Evolutionary conservation across 1,140 invertebrate genomes (phyloP).

Genomic region (Cepaea nemoralis): DNA sequence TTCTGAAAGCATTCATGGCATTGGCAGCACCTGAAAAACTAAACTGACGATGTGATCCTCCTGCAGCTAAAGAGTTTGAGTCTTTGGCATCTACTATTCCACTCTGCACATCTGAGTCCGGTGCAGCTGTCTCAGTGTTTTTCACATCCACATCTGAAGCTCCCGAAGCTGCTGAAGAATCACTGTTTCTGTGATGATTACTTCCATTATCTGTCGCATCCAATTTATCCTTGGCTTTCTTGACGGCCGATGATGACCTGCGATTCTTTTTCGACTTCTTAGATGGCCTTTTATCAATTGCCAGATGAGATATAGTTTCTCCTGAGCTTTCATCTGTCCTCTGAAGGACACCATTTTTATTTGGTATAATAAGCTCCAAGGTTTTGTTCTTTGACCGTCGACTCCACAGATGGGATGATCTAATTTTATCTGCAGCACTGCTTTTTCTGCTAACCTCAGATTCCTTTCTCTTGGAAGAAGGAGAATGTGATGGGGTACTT

Average conservation of each 20-base stretch:
- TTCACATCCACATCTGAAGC: conserved; percentile 28
- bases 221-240: neutral
- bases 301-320: neutral
- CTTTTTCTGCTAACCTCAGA: neutral
- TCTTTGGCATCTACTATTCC: neutral
- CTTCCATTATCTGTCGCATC: neutral
- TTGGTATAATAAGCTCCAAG: conserved; percentile 30
- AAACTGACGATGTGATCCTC: neutral
- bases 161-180: conserved; percentile 30
- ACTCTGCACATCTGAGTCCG: neutral
- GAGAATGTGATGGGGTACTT: conserved; percentile 2
- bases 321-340: neutral
- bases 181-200: conserved; percentile 20
- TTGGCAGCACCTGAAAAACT: conserved; percentile 31
- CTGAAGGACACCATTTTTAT: neutral
- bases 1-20: conserved; percentile 39
- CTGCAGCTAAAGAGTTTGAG: neutral
- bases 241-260: neutral
- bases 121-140: neutral
- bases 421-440: neutral
- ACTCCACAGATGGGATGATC: conserved; percentile 28
- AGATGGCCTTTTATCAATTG: neutral
- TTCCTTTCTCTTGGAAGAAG: conserved; percentile 6
- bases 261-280: neutral
- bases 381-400: conserved; percentile 23